phyloP scores from a whole-genome alignment of 2,888 invertebrate species.

The Salpingus planirostris region DNA sequence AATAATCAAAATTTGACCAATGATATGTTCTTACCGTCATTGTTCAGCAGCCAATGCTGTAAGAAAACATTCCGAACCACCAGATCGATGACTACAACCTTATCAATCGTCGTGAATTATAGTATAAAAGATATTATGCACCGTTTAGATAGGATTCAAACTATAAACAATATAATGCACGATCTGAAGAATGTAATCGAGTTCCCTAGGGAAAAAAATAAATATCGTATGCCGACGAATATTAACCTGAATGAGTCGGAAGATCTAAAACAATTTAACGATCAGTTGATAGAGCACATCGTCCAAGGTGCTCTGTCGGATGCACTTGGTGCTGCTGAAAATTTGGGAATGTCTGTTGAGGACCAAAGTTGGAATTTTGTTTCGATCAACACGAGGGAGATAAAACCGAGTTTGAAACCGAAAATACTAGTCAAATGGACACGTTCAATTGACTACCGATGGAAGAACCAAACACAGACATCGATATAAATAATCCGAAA shows the following conservation, averaged over 20 bases:
- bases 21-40: neutral
- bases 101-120: neutral
- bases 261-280: neutral
- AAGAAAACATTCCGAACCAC: neutral
- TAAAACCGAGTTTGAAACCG: neutral
- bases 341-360: neutral
- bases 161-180: neutral
- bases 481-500: no score
- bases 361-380: no score
- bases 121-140: constrained; percentile 1
- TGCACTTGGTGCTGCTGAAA: neutral
- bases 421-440: neutral
- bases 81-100: constrained; percentile 1
- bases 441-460: no score
- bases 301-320: neutral
- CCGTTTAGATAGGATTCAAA: neutral
- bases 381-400: no score
- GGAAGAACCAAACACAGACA: no score
- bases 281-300: neutral
- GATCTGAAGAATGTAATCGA: neutral
- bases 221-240: no score
- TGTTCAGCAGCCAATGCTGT: neutral
- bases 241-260: neutral
- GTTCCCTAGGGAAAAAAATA: neutral
- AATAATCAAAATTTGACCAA: neutral